Evolutionary conservation across 2,113 vertebrate genomes (phyloP).

Genomic region (Seriola aureovittata): DNA sequence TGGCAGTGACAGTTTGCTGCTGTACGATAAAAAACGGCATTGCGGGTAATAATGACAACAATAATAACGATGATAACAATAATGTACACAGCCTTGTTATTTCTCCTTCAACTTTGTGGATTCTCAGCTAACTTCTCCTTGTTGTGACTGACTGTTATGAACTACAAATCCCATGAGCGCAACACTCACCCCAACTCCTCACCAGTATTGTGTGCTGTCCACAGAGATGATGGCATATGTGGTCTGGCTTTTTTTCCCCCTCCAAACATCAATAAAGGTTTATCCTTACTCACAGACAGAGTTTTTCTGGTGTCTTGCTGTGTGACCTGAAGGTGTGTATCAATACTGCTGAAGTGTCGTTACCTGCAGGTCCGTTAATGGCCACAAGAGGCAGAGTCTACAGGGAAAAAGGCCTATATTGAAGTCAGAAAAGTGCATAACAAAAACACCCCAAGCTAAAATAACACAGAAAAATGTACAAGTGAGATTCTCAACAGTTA

Average conservation of each 20-base stretch:
- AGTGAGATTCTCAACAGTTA: too few species aligned
- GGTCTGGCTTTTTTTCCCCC: conserved; percentile 64
- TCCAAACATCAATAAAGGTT: conserved; percentile 84
- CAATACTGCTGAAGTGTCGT: not conserved
- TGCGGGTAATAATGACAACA: conserved; percentile 71
- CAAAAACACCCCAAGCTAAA: too few species aligned
- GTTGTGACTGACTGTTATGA: conserved; percentile 84
- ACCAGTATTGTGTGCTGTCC: conserved; percentile 80
- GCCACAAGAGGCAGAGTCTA: not conserved
- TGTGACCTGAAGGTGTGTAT: conserved; percentile 16
- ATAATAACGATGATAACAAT: conserved; percentile 54
- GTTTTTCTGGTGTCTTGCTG: conserved; percentile 55
- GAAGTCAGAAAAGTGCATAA: too few species aligned
- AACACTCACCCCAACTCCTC: conserved; percentile 62
- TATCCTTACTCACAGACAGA: conserved; percentile 77
- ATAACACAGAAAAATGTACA: too few species aligned
- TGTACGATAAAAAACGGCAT: conserved; percentile 62
- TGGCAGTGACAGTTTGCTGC: conserved; percentile 60
- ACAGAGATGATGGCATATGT: conserved; percentile 79
- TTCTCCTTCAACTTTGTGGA: conserved; percentile 76
- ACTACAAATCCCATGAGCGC: conserved; percentile 73
- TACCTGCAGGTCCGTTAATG: not conserved
- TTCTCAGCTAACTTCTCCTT: conserved; percentile 74
- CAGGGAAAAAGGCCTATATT: too few species aligned
- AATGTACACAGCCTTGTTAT: conserved; percentile 75